phyloP scores from a whole-genome alignment of 2,797 vertebrate genomes.

The Lepus oiostolus region DNA sequence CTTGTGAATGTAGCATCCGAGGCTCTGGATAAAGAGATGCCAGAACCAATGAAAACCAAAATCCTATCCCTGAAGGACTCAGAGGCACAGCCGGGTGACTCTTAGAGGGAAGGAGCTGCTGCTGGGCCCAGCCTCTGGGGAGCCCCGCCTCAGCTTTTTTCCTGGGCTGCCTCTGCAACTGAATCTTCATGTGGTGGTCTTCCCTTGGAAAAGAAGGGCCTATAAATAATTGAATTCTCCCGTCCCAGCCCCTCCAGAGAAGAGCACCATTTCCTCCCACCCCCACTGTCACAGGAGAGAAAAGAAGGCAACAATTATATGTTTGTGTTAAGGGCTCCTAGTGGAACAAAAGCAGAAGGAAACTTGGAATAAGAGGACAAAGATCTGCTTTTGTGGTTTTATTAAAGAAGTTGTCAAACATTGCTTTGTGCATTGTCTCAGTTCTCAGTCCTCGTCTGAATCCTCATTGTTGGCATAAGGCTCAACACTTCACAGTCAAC shows the following conservation, averaged over 20 bases:
- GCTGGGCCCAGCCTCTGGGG: background rate
- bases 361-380: conserved; percentile 7
- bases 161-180: background rate
- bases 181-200: background rate
- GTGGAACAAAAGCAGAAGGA: background rate
- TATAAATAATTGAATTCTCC: conserved; percentile 28
- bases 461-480: accelerated
- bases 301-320: background rate
- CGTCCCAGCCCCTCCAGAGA: background rate
- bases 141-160: background rate
- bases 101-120: background rate
- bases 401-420: background rate
- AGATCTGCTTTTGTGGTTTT: background rate
- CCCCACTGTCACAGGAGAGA: background rate
- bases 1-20: background rate
- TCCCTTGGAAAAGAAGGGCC: conserved; percentile 28
- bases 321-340: background rate
- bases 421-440: background rate
- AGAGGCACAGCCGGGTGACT: background rate
- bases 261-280: background rate
- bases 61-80: conserved; percentile 47
- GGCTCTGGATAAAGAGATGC: conserved; percentile 69
- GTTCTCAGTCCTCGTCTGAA: background rate
- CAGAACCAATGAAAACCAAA: conserved; percentile 69
- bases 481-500: background rate